Evolutionary conservation across 2,113 vertebrate species (phyloP).

Genomic region (Channa argus): DNA sequence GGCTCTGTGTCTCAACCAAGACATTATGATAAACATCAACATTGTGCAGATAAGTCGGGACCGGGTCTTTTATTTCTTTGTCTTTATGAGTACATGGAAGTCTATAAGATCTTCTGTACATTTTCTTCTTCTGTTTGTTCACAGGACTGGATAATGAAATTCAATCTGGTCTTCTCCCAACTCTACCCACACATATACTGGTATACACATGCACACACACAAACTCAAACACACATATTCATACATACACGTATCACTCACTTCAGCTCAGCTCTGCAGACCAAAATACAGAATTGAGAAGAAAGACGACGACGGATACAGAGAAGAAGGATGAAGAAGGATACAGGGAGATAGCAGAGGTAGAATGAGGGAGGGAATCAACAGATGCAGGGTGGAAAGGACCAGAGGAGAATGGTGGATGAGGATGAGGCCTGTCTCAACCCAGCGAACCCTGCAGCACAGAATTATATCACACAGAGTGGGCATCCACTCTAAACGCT

Average conservation of each 20-base stretch:
- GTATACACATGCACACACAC: not conserved
- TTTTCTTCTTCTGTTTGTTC: not conserved
- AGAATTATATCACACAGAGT: constrained; percentile 39
- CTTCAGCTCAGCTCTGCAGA: constrained; percentile 12
- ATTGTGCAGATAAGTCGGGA: not conserved
- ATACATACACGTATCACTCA: not conserved
- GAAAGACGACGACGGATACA: not conserved
- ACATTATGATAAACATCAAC: not conserved
- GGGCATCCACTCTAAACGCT: not conserved
- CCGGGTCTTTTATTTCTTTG: not conserved
- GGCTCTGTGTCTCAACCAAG: constrained; percentile 6
- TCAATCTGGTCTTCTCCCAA: constrained; percentile 13
- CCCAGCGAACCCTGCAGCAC: constrained; percentile 22
- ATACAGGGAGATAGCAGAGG: not conserved
- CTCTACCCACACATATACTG: constrained; percentile 12
- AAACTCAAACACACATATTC: not conserved
- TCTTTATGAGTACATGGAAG: not conserved
- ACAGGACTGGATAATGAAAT: constrained; percentile 23
- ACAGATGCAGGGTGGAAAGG: constrained; percentile 60
- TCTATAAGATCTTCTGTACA: not conserved
- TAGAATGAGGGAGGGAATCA: constrained; percentile 42
- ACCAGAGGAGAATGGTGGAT: constrained; percentile 42
- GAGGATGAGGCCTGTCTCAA: constrained; percentile 45
- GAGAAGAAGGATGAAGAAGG: not conserved
- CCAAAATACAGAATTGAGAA: constrained; percentile 5